A percentile compares a stretch with the other conserved stretches of the same genome.
Evolutionary conservation across 2,113 vertebrate species (phyloP).

Genomic region (Aythya baeri): DNA sequence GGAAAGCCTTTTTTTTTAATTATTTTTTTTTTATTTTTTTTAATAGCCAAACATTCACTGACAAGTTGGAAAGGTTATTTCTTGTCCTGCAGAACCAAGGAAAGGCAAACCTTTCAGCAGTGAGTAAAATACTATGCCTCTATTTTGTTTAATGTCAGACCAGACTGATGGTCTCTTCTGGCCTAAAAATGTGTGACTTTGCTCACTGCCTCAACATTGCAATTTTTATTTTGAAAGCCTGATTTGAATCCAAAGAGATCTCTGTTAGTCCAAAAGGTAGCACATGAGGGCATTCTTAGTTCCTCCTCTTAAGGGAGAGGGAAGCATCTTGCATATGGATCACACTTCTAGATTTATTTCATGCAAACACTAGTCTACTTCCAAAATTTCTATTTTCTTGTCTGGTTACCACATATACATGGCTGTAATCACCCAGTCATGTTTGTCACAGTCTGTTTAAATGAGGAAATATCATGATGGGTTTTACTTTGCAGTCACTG

Average conservation of each 20-base stretch:
- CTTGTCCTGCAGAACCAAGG: not conserved
- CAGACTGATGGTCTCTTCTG: not conserved
- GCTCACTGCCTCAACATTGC: not conserved
- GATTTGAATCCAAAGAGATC: not conserved
- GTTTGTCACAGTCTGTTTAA: not conserved
- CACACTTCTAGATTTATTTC: not conserved
- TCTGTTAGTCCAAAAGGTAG: not conserved
- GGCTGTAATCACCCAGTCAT: not conserved
- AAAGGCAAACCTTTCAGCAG: not conserved
- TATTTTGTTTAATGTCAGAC: not conserved
- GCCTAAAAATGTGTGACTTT: not conserved
- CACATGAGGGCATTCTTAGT: not conserved
- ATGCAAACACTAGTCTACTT: not conserved
- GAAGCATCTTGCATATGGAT: not conserved
- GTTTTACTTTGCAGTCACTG: not conserved
- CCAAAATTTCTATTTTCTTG: not conserved
- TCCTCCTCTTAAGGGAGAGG: not conserved
- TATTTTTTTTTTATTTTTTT: too few relatives aligned
- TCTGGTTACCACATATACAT: fast-evolving
- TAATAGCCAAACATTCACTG: not conserved
- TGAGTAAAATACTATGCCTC: not conserved
- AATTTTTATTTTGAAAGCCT: not conserved
- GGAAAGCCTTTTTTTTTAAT: not conserved
- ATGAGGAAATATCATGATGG: not conserved
- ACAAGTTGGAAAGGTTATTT: not conserved